Evolutionary conservation across 2,888 invertebrate species (phyloP).

Genomic region (Gnatocerus cornutus): DNA sequence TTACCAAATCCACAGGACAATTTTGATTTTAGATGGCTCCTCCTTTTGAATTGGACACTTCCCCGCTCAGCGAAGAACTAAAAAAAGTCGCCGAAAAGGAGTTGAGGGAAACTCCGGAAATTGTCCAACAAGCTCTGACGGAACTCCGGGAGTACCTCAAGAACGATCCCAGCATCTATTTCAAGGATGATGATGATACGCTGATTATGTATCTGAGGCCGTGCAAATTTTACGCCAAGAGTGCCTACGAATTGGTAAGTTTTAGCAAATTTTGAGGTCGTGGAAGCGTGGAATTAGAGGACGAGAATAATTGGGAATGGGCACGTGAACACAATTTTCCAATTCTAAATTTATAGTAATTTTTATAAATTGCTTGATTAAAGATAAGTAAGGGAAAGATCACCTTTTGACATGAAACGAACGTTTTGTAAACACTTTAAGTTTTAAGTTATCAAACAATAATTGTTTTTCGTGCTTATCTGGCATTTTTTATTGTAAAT

Average conservation of each 20-base stretch:
- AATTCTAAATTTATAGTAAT: too few relatives aligned
- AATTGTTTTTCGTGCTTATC: too few relatives aligned
- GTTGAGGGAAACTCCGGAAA: conserved; percentile 82
- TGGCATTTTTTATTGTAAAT: too few relatives aligned
- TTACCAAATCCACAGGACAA: too few relatives aligned
- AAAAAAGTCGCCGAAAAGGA: conserved; percentile 77
- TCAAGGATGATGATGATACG: conserved; percentile 84
- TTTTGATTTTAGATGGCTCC: conserved; percentile 62
- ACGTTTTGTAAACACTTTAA: too few relatives aligned
- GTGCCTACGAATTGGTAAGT: conserved; percentile 85
- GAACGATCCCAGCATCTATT: conserved; percentile 74
- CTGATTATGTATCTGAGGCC: conserved; percentile 86
- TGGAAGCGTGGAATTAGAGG: too few relatives aligned
- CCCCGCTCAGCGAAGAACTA: conserved; percentile 75
- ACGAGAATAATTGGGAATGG: too few relatives aligned
- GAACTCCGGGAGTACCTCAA: conserved; percentile 77
- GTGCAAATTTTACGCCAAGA: conserved; percentile 88
- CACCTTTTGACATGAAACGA: too few relatives aligned
- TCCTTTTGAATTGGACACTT: conserved; percentile 76
- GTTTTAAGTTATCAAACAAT: too few relatives aligned
- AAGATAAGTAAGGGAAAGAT: too few relatives aligned
- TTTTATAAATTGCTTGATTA: too few relatives aligned
- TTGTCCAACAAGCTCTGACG: conserved; percentile 76
- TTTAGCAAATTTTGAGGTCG: not conserved
- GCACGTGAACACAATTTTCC: too few relatives aligned